Evolutionary conservation across 2,113 vertebrate genomes (phyloP).

Genomic region (Sorex fumeus): DNA sequence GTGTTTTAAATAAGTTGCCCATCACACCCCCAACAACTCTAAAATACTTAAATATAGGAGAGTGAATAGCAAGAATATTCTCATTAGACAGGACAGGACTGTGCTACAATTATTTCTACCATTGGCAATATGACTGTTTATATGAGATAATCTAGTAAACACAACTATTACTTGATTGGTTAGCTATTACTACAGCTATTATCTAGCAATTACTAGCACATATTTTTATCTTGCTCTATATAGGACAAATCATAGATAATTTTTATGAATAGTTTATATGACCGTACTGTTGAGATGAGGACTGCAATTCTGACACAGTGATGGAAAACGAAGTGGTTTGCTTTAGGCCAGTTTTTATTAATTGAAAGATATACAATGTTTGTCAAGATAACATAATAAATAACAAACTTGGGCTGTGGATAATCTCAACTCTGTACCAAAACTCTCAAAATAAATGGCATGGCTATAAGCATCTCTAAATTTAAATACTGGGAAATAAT

Average conservation of each 20-base stretch:
- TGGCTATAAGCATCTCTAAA: not conserved
- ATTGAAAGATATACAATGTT: conserved; percentile 26
- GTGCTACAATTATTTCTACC: not conserved
- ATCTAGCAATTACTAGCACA: not conserved
- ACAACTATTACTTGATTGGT: no score
- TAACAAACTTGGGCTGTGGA: not conserved
- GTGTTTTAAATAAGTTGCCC: not conserved
- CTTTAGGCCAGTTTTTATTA: not conserved
- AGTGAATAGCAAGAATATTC: not conserved
- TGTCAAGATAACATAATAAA: not conserved
- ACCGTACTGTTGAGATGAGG: not conserved
- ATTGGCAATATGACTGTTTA: not conserved
- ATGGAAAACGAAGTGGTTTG: not conserved
- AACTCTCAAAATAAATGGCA: not conserved
- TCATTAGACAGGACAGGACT: no score
- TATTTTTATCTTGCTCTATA: not conserved
- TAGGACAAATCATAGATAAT: not conserved
- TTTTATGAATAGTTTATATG: not conserved
- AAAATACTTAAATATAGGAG: not conserved
- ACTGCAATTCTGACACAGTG: not conserved
- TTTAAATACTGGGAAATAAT: not conserved
- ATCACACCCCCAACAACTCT: not conserved
- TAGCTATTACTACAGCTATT: no score
- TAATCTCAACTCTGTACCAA: conserved; percentile 18
- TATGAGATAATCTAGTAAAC: not conserved